Evolutionary conservation across 2,797 vertebrate genomes (phyloP).

Genomic region (Acanthiza pusilla): DNA sequence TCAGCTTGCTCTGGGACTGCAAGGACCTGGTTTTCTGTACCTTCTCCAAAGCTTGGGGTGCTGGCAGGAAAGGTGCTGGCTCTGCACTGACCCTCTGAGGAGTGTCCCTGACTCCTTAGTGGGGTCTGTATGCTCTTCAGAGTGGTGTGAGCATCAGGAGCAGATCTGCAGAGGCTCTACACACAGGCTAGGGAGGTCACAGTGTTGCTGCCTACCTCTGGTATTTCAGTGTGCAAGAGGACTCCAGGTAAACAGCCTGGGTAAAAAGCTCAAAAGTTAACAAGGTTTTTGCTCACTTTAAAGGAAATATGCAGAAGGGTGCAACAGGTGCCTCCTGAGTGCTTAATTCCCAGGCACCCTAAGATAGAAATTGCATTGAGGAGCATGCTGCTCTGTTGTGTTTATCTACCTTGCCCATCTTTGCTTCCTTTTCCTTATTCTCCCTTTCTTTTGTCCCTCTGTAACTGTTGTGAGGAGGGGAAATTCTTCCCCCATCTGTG

Average conservation of each 20-base stretch:
- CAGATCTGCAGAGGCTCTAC: neutral
- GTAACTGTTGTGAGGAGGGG: neutral
- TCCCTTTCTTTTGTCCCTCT: neutral
- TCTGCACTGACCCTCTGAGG: neutral
- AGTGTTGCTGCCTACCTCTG: neutral
- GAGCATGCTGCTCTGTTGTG: neutral
- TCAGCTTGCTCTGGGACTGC: neutral
- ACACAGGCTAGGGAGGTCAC: neutral
- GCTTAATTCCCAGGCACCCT: neutral
- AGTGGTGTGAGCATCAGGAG: neutral
- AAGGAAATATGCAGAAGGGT: neutral
- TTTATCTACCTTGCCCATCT: neutral
- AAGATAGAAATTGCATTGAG: neutral
- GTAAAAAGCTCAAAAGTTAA: neutral
- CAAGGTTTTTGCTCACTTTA: neutral
- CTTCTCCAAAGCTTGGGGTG: neutral
- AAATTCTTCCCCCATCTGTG: neutral
- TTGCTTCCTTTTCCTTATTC: neutral
- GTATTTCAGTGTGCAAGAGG: accelerated
- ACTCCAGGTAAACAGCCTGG: neutral
- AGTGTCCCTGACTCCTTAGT: neutral
- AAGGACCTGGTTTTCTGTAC: accelerated
- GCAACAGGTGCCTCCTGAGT: neutral
- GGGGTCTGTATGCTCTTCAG: accelerated
- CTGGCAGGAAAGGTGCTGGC: neutral